These are phyloP conservation scores for Drosophila vallismaia DNA, from an alignment of 2,888 invertebrate species.

Conservation along the genomic window DNA sequence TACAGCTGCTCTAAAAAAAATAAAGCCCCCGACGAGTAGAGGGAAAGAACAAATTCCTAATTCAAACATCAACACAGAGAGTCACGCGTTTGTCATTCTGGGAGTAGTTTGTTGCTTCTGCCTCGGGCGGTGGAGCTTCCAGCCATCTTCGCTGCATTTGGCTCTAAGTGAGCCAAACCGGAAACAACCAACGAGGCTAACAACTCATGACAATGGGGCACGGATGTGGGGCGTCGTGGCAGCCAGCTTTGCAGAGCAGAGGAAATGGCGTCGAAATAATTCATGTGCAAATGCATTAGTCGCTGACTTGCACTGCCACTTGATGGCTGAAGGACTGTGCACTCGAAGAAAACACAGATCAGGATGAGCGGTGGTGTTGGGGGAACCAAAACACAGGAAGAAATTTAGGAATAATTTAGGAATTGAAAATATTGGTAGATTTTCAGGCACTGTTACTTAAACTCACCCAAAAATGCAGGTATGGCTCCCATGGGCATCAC, in stretches of 20 bases:
- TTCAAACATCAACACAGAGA: slow-evolving; percentile 18
- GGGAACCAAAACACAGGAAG: neutral
- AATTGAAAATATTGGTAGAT: too few species aligned
- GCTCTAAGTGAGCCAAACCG: slow-evolving; percentile 26
- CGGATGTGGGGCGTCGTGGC: slow-evolving; percentile 8
- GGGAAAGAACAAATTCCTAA: slow-evolving; percentile 15
- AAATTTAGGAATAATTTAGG: neutral
- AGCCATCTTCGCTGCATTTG: slow-evolving; percentile 4
- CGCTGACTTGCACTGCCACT: slow-evolving; percentile 45
- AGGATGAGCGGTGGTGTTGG: neutral
- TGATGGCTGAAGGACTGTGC: slow-evolving; percentile 28
- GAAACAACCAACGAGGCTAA: slow-evolving; percentile 28
- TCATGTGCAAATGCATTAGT: slow-evolving; percentile 50
- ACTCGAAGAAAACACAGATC: slow-evolving; percentile 12
- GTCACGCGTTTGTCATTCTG: slow-evolving; percentile 35
- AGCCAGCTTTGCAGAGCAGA: slow-evolving; percentile 9
- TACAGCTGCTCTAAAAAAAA: slow-evolving; percentile 14
- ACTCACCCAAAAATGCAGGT: slow-evolving; percentile 96
- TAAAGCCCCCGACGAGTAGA: neutral
- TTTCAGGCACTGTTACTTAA: neutral
- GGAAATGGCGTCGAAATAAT: slow-evolving; percentile 49
- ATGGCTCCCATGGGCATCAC: slow-evolving; percentile 98
- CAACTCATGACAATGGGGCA: slow-evolving; percentile 34
- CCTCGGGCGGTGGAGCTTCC: neutral
- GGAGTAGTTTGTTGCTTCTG: slow-evolving; percentile 16